phyloP scores from a whole-genome alignment of 1,140 invertebrate genomes.

The Mercenaria mercenaria region DNA sequence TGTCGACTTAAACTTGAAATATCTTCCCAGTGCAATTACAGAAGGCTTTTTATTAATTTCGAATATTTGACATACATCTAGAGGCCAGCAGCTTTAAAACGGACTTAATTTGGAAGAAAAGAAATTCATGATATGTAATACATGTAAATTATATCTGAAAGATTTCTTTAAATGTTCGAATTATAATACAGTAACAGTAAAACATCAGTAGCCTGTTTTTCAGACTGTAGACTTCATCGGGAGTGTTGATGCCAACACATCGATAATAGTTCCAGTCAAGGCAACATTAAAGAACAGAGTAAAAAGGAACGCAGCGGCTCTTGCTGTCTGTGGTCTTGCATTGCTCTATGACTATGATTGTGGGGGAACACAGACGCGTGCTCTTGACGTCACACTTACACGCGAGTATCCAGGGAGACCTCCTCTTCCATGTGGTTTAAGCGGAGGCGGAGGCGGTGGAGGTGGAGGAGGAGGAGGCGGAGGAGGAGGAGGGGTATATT shows the following conservation, averaged over 20 bases:
- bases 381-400: constrained; percentile 19
- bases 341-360: constrained; percentile 56
- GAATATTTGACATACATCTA: too few relatives aligned
- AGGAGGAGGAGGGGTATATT: background rate
- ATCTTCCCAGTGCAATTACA: too few relatives aligned
- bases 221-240: constrained; percentile 46
- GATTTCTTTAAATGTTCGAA: too few relatives aligned
- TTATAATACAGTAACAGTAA: too few relatives aligned
- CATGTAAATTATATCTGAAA: too few relatives aligned
- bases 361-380: constrained; percentile 37
- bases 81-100: too few relatives aligned
- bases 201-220: too few relatives aligned
- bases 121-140: too few relatives aligned
- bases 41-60: too few relatives aligned
- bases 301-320: constrained; percentile 31
- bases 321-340: constrained; percentile 12
- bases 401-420: constrained; percentile 26
- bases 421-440: constrained; percentile 6
- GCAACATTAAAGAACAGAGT: constrained; percentile 38
- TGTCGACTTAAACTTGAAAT: too few relatives aligned
- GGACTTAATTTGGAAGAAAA: too few relatives aligned
- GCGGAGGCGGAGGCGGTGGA: background rate
- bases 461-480: constrained; percentile 37
- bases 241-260: constrained; percentile 45
- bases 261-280: constrained; percentile 46